phyloP scores from a whole-genome alignment of 2,888 invertebrate species.

The Morpho helenor region DNA sequence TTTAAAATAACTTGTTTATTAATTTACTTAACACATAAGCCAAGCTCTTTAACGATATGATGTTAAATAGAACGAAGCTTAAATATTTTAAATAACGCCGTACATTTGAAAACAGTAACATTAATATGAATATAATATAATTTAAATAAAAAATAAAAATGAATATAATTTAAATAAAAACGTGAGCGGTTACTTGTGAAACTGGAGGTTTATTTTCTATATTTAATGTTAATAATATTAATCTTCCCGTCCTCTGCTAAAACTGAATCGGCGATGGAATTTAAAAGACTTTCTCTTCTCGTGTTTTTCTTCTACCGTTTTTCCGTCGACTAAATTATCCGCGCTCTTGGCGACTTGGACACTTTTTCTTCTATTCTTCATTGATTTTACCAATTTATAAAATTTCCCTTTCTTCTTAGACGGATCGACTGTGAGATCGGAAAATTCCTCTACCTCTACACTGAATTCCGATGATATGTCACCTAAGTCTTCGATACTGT shows the following conservation, averaged over 20 bases:
- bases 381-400: conserved; percentile 67
- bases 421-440: conserved; percentile 51
- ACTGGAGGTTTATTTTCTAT: too few relatives aligned
- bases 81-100: not conserved
- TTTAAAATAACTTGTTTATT: not conserved
- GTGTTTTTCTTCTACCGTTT: conserved; percentile 51
- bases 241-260: conserved; percentile 67
- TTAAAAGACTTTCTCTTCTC: conserved; percentile 69
- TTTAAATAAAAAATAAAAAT: conserved; percentile 1
- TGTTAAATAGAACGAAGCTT: not conserved
- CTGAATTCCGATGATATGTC: conserved; percentile 74
- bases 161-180: conserved; percentile 1
- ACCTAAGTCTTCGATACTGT: conserved; percentile 70
- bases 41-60: conserved; percentile 6
- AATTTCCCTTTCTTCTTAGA: conserved; percentile 68
- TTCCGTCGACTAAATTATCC: conserved; percentile 58
- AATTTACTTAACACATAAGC: not conserved
- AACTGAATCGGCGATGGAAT: conserved; percentile 68
- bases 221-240: conserved; percentile 22
- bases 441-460: conserved; percentile 65
- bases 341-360: conserved; percentile 72
- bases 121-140: not conserved
- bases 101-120: not conserved
- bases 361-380: conserved; percentile 73
- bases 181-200: not conserved